A percentile compares a stretch with the other conserved stretches of the same genome.
Evolutionary conservation across 2,888 invertebrate species (phyloP).

Genomic region (Andrena hattorfiana): DNA sequence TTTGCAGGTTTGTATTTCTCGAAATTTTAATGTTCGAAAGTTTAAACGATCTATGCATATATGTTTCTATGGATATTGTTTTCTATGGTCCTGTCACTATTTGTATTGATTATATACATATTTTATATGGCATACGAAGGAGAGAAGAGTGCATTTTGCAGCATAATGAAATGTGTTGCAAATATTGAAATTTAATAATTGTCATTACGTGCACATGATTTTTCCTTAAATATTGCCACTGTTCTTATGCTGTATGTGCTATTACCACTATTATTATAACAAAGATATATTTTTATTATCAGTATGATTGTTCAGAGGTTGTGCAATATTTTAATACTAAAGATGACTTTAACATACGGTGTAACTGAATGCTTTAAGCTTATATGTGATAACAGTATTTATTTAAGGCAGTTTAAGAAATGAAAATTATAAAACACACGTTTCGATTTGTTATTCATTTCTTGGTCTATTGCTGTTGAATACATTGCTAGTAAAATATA

Average conservation of each 20-base stretch:
- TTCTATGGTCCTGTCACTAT: slow-evolving; percentile 42
- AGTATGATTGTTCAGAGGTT: slow-evolving; percentile 14
- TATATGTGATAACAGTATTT: slow-evolving; percentile 8
- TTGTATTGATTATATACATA: slow-evolving; percentile 39
- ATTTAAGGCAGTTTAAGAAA: slow-evolving; percentile 20
- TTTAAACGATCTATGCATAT: slow-evolving; percentile 32
- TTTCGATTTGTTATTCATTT: slow-evolving; percentile 17
- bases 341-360: slow-evolving; percentile 7
- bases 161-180: not conserved
- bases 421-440: not conserved
- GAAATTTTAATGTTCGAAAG: slow-evolving; percentile 36
- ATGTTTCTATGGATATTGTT: slow-evolving; percentile 27
- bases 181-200: not conserved
- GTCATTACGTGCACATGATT: slow-evolving; percentile 18
- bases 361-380: slow-evolving; percentile 23
- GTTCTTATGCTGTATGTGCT: slow-evolving; percentile 5
- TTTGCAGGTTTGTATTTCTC: slow-evolving; percentile 25
- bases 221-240: slow-evolving; percentile 28
- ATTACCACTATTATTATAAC: slow-evolving; percentile 26
- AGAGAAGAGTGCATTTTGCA: slow-evolving; percentile 8
- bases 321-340: slow-evolving; percentile 1
- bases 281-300: slow-evolving; percentile 28
- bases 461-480: slow-evolving; percentile 12
- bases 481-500: slow-evolving; percentile 9
- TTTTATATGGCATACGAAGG: slow-evolving; percentile 39